phyloP scores from a whole-genome alignment of 2,888 invertebrate genomes.

The Tenthredo scrophulariae region DNA sequence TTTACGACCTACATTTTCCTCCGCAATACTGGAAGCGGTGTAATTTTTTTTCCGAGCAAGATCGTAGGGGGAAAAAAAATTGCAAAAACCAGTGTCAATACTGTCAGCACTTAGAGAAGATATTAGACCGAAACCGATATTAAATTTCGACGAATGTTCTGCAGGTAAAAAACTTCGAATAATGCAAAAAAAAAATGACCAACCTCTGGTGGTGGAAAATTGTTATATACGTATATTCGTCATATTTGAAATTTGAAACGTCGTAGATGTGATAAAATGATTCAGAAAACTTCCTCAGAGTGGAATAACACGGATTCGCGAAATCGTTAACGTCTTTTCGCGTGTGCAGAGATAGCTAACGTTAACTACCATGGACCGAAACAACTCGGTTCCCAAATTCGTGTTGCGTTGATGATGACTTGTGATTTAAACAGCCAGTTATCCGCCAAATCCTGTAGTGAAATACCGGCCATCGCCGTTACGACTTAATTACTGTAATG shows the following conservation, averaged over 20 bases:
- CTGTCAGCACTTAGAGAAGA: constrained; percentile 35
- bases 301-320: constrained; percentile 1
- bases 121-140: constrained; percentile 43
- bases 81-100: constrained; percentile 29
- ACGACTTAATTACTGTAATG: constrained; percentile 46
- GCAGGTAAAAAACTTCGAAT: constrained; percentile 12
- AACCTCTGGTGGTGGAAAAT: not conserved
- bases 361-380: not conserved
- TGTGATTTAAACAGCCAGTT: constrained; percentile 29
- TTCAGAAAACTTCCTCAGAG: not conserved
- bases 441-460: constrained; percentile 3
- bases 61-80: not conserved
- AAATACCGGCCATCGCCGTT: constrained; percentile 41
- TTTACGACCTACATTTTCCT: constrained; percentile 28
- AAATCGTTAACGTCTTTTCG: not conserved
- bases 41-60: constrained; percentile 6
- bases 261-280: not conserved
- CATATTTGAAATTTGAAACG: not conserved
- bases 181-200: not conserved
- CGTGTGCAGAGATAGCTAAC: not conserved
- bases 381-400: not conserved
- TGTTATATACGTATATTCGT: not conserved
- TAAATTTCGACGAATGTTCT: constrained; percentile 44
- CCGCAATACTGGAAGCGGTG: constrained; percentile 16
- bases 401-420: constrained; percentile 32